These are phyloP conservation scores for Hemiscyllium ocellatum DNA, from an alignment of 2,113 vertebrate genomes.

Conservation along the genomic window DNA sequence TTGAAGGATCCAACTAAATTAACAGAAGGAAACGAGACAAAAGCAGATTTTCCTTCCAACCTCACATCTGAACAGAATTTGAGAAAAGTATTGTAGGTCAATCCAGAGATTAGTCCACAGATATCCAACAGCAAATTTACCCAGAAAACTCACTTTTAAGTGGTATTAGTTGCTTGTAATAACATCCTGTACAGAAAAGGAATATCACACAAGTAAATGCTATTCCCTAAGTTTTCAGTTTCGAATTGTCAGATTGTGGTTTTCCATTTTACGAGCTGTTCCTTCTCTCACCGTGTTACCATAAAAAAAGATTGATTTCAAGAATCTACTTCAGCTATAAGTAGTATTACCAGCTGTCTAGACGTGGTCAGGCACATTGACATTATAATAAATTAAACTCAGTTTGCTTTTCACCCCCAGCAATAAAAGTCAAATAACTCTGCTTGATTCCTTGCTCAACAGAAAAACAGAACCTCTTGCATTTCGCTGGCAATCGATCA, in stretches of 20 bases:
- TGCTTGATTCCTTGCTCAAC: not conserved
- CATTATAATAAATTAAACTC: constrained; percentile 55
- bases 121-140: not conserved
- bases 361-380: constrained; percentile 53
- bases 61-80: not conserved
- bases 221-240: constrained; percentile 46
- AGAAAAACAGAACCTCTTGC: not conserved
- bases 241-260: constrained; percentile 39
- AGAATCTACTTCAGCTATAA: constrained; percentile 51
- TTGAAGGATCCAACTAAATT: not conserved
- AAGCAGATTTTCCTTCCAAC: not conserved
- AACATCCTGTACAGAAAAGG: not conserved
- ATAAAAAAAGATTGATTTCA: constrained; percentile 47
- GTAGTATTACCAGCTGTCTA: constrained; percentile 59
- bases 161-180: not conserved
- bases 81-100: not conserved
- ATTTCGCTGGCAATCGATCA: not conserved
- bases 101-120: not conserved
- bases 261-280: constrained; percentile 52
- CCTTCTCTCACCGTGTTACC: constrained; percentile 49
- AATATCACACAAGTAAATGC: constrained; percentile 36
- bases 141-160: not conserved
- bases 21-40: not conserved
- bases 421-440: constrained; percentile 21
- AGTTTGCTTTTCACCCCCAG: not conserved